Conservation (phyloP, 2,113 vertebrate species). For the Rhynchopsitta pachyrhyncha region DNA sequence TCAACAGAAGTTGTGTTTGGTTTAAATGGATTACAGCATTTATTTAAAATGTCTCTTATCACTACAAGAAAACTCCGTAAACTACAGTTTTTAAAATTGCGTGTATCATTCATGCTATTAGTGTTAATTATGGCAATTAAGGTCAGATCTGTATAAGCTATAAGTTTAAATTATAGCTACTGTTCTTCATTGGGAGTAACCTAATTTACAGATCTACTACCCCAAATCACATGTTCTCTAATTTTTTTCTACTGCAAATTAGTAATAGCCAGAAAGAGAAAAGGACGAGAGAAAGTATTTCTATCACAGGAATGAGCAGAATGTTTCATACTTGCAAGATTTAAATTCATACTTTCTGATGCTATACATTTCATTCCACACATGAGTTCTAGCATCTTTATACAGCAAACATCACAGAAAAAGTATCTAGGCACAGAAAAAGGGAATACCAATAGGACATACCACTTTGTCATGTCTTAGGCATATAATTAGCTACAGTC, state of each 20-base stretch:
- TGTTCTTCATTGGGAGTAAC: neutral
- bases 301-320: neutral
- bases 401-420: neutral
- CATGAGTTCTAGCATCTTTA: neutral
- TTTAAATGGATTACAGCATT: neutral
- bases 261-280: neutral
- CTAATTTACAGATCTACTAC: neutral
- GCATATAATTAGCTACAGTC: neutral
- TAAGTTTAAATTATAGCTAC: slow-evolving; percentile 7
- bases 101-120: neutral
- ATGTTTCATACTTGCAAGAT: neutral
- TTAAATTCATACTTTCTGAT: neutral
- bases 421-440: neutral
- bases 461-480: neutral
- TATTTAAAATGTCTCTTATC: neutral
- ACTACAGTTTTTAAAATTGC: neutral
- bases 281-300: neutral
- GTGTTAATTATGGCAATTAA: neutral
- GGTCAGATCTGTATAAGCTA: neutral
- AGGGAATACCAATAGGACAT: neutral
- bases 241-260: neutral
- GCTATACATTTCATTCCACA: neutral
- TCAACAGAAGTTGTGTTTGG: neutral
- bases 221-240: neutral
- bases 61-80: neutral